phyloP scores from a whole-genome alignment of 2,113 vertebrate species.

The Amia ocellicauda region DNA sequence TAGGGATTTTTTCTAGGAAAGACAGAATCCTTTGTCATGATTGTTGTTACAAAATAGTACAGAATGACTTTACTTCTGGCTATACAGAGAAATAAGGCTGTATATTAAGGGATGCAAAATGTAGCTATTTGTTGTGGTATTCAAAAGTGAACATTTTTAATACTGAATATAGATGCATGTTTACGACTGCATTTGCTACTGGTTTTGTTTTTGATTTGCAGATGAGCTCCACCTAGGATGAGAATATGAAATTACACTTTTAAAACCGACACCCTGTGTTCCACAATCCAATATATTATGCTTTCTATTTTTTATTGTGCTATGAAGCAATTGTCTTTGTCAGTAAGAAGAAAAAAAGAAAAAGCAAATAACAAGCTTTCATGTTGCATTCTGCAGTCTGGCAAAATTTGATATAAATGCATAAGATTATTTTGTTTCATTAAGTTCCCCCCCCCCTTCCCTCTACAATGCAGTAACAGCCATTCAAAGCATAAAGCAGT shows the following conservation, averaged over 20 bases:
- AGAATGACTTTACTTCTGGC: too few species aligned
- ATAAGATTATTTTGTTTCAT: conserved; percentile 65
- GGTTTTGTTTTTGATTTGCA: not conserved
- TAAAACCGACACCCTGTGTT: conserved; percentile 13
- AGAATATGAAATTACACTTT: conserved; percentile 19
- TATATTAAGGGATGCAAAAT: too few species aligned
- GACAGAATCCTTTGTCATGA: too few species aligned
- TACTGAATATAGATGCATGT: too few species aligned
- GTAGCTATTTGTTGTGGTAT: too few species aligned
- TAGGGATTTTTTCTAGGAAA: too few species aligned
- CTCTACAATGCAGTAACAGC: conserved; percentile 60
- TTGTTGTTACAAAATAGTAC: too few species aligned
- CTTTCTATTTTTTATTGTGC: conserved; percentile 40
- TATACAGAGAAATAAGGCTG: too few species aligned
- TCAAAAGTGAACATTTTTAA: too few species aligned
- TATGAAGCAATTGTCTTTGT: conserved; percentile 41
- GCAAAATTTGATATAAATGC: conserved; percentile 63
- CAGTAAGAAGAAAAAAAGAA: conserved; percentile 25
- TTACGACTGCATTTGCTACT: not conserved
- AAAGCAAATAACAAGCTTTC: conserved; percentile 55
- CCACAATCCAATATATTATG: conserved; percentile 25
- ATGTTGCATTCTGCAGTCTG: conserved; percentile 52
- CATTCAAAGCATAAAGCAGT: conserved; percentile 63
- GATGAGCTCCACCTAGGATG: conserved; percentile 19
- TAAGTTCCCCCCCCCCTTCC: conserved; percentile 50